Evolutionary conservation across 2,113 vertebrate genomes (phyloP).

Genomic region (Podarcis muralis): DNA sequence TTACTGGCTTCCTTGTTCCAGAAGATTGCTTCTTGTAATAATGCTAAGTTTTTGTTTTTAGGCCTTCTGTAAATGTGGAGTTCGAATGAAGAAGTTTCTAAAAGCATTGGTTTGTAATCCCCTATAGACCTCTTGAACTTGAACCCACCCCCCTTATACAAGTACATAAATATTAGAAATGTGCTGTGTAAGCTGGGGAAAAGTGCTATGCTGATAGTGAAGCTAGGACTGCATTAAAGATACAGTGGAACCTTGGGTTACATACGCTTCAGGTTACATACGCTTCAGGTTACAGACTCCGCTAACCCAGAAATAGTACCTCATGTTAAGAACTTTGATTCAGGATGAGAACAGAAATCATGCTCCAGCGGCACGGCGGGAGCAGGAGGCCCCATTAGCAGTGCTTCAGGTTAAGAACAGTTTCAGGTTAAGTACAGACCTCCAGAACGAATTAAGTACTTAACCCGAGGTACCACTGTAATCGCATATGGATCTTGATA

Average conservation of each 20-base stretch:
- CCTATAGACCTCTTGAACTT: neutral
- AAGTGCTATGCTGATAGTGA: neutral
- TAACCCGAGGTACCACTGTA: no score
- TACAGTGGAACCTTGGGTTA: no score
- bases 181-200: neutral
- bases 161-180: neutral
- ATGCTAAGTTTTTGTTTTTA: conserved; percentile 15
- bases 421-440: no score
- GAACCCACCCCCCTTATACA: neutral
- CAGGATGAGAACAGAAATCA: no score
- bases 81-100: conserved; percentile 8
- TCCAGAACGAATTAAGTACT: no score
- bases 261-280: no score
- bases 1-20: conserved; percentile 14
- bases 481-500: no score
- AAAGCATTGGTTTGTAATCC: neutral
- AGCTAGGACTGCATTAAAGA: neutral
- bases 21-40: conserved; percentile 15
- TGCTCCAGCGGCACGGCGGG: accelerated
- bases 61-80: neutral
- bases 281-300: no score
- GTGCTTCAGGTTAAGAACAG: no score
- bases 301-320: no score
- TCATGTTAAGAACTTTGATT: no score
- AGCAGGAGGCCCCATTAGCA: no score